A percentile compares a stretch with the other conserved stretches of the same genome.
Evolutionary conservation across 2,113 vertebrate species (phyloP).

Genomic region (Rhegmatorhina hoffmannsi): DNA sequence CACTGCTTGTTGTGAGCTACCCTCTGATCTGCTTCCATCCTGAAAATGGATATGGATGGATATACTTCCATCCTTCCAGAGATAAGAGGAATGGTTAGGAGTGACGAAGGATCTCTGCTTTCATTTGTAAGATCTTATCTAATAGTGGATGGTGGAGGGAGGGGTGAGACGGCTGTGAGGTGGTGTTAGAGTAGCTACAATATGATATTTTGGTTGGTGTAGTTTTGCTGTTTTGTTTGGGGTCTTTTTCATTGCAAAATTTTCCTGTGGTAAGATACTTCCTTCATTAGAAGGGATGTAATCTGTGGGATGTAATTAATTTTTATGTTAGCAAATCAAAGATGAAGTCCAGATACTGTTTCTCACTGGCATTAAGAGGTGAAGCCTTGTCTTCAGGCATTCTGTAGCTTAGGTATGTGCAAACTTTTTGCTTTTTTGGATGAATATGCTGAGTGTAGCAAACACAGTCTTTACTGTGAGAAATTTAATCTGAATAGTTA

Average conservation of each 20-base stretch:
- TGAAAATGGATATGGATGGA: not conserved
- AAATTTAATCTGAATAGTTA: not conserved
- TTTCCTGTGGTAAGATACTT: not conserved
- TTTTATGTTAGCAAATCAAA: not conserved
- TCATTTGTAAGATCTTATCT: not conserved
- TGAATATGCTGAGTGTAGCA: not conserved
- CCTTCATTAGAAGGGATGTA: not conserved
- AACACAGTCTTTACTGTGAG: not conserved
- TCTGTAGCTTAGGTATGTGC: not conserved
- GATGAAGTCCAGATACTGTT: not conserved
- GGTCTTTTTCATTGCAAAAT: not conserved
- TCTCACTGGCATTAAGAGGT: not conserved
- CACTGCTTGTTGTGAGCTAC: not conserved
- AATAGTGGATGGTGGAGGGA: not conserved
- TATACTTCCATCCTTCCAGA: not conserved
- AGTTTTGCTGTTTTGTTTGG: not conserved
- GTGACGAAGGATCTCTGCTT: not conserved
- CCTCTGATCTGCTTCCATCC: not conserved
- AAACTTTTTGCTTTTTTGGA: not conserved
- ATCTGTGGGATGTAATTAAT: not conserved
- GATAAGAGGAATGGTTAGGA: not conserved
- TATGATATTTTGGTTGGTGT: not conserved
- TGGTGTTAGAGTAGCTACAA: not conserved
- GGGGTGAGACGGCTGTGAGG: not conserved
- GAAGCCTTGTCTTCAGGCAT: not conserved